Percentiles rank a stretch among this genome's conserved stretches.
These are phyloP conservation scores for Rhineura floridana DNA, from an alignment of 2,113 vertebrate genomes.

Conservation along the genomic window DNA sequence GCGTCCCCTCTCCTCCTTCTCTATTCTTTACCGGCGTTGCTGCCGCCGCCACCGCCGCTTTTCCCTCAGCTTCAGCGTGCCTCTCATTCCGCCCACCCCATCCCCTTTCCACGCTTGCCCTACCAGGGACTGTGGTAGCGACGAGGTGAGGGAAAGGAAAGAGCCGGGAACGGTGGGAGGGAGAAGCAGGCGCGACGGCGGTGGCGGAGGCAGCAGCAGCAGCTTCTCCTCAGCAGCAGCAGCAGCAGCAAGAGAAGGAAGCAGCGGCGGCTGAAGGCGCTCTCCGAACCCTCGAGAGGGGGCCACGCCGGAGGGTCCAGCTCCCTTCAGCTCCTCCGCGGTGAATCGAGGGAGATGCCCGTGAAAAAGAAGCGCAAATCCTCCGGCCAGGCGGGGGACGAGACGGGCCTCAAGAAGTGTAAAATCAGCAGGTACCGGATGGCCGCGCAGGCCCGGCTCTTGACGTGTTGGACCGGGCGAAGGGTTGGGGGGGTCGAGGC, in stretches of 20 bases:
- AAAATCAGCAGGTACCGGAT: slow-evolving; percentile 87
- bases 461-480: not conserved
- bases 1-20: not conserved
- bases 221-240: not conserved
- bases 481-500: too few relatives aligned
- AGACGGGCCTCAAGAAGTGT: slow-evolving; percentile 84
- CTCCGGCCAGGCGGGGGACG: slow-evolving; percentile 76
- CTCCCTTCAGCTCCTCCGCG: slow-evolving; percentile 40
- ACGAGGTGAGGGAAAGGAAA: not conserved
- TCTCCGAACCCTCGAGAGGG: not conserved
- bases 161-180: not conserved
- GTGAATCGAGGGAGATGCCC: slow-evolving; percentile 81
- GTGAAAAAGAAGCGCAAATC: slow-evolving; percentile 95
- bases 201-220: not conserved
- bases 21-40: not conserved
- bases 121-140: not conserved
- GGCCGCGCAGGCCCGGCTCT: not conserved
- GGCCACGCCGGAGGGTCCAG: slow-evolving; percentile 28
- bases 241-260: not conserved
- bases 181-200: not conserved
- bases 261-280: not conserved
- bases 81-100: not conserved
- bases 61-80: not conserved
- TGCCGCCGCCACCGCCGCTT: not conserved
- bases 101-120: not conserved